Conservation (phyloP, 2,888 invertebrate genomes). For the Drosophila multiciliata region DNA sequence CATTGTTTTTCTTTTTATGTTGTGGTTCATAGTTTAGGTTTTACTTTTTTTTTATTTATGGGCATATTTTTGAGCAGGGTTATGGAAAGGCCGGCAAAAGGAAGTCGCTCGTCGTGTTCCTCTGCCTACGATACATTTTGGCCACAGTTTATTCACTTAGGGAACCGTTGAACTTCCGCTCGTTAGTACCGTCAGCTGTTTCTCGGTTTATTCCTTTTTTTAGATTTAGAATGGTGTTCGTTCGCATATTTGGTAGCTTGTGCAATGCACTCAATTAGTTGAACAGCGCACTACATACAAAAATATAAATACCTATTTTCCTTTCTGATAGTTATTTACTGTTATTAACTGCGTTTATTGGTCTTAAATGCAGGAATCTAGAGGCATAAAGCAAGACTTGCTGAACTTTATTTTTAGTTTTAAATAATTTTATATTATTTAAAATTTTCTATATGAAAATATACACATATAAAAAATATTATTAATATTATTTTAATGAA, state of each 20-base stretch:
- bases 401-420: background rate
- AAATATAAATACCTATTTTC: background rate
- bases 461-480: background rate
- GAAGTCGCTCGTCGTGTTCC: slow-evolving; percentile 55
- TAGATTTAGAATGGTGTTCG: background rate
- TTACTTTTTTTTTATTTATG: slow-evolving; percentile 1
- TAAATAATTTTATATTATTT: background rate
- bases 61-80: slow-evolving; percentile 37
- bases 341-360: slow-evolving; percentile 2
- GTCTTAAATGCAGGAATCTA: background rate
- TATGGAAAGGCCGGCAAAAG: slow-evolving; percentile 38
- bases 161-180: slow-evolving; percentile 68
- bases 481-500: background rate
- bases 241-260: slow-evolving; percentile 38
- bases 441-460: background rate
- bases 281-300: slow-evolving; percentile 1
- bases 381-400: background rate
- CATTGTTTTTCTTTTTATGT: slow-evolving; percentile 45
- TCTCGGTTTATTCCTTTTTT: slow-evolving; percentile 7
- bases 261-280: slow-evolving; percentile 57
- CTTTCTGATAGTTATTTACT: background rate
- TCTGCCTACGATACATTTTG: slow-evolving; percentile 42
- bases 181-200: slow-evolving; percentile 42
- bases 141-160: slow-evolving; percentile 75
- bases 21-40: slow-evolving; percentile 4